phyloP scores from a whole-genome alignment of 1,140 invertebrate genomes.

The Drosophila nigromelanica region DNA sequence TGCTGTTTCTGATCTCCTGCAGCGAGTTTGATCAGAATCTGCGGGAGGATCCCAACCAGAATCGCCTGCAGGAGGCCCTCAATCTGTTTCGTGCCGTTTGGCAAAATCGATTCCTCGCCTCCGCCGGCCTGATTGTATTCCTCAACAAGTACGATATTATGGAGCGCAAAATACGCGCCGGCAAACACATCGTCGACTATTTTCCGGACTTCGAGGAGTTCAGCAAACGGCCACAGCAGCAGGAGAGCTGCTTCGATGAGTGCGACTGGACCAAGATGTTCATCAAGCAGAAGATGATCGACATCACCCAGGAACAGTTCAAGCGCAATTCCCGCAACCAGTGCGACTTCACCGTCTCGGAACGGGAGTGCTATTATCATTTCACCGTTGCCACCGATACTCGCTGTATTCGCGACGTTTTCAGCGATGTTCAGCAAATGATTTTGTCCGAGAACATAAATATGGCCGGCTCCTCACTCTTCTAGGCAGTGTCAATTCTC shows the following conservation, averaged over 20 bases:
- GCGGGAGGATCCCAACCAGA: conserved; percentile 89
- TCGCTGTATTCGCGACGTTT: conserved; percentile 88
- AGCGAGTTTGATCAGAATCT: conserved; percentile 91
- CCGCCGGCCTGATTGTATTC: conserved; percentile 91
- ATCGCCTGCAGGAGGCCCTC: conserved; percentile 89
- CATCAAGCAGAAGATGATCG: conserved; percentile 88
- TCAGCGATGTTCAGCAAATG: conserved; percentile 89
- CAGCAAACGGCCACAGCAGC: conserved; percentile 82
- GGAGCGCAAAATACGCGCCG: conserved; percentile 88
- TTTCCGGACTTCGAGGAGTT: conserved; percentile 88
- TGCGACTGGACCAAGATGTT: conserved; percentile 88
- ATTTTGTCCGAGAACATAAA: conserved; percentile 87
- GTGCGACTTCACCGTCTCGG: conserved; percentile 60
- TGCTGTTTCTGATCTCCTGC: conserved; percentile 91
- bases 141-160: conserved; percentile 93
- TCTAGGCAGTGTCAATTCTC: conserved; percentile 43
- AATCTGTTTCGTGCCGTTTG: conserved; percentile 90
- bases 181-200: conserved; percentile 87
- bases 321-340: conserved; percentile 77
- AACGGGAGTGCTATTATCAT: conserved; percentile 87
- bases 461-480: conserved; percentile 63
- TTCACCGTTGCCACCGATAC: conserved; percentile 90
- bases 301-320: conserved; percentile 78
- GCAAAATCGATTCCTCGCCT: conserved; percentile 90
- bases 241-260: conserved; percentile 85